Percentiles rank a stretch among this genome's conserved stretches.
These are phyloP conservation scores for Caprella mutica DNA, from an alignment of 2,888 invertebrate genomes.

Conservation along the genomic window DNA sequence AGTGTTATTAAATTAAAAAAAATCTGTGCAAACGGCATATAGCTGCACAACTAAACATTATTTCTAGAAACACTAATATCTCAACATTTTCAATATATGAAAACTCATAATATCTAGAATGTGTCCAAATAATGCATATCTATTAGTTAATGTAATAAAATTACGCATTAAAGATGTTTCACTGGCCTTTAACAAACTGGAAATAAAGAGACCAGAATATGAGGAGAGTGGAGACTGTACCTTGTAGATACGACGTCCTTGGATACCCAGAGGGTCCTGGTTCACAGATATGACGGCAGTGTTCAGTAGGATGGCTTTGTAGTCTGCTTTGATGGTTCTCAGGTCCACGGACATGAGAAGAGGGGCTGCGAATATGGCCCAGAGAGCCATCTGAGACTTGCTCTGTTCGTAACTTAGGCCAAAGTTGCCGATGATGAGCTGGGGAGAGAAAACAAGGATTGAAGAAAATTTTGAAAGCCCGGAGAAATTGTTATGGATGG, in stretches of 20 bases:
- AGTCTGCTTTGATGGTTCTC: conserved; percentile 47
- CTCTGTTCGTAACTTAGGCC: conserved; percentile 52
- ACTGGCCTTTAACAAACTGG: too few species aligned
- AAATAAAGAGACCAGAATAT: neutral
- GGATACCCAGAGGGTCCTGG: conserved; percentile 54
- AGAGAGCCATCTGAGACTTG: conserved; percentile 57
- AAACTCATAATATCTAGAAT: too few species aligned
- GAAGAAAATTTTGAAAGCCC: too few species aligned
- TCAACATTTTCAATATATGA: too few species aligned
- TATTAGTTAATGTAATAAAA: too few species aligned
- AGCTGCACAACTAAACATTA: too few species aligned
- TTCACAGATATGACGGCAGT: conserved; percentile 51
- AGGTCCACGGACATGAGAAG: conserved; percentile 57
- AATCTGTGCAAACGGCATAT: too few species aligned
- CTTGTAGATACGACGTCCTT: conserved; percentile 46
- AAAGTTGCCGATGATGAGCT: conserved; percentile 44
- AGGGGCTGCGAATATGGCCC: conserved; percentile 58
- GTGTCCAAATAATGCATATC: too few species aligned
- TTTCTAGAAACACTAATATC: too few species aligned
- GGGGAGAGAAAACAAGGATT: neutral
- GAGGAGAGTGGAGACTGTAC: conserved; percentile 37
- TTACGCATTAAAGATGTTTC: too few species aligned
- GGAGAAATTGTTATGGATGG: too few species aligned
- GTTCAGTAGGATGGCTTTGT: conserved; percentile 52
- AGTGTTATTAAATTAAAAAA: too few species aligned